phyloP scores from a whole-genome alignment of 2,888 invertebrate genomes.

The Idaea dimidiata region DNA sequence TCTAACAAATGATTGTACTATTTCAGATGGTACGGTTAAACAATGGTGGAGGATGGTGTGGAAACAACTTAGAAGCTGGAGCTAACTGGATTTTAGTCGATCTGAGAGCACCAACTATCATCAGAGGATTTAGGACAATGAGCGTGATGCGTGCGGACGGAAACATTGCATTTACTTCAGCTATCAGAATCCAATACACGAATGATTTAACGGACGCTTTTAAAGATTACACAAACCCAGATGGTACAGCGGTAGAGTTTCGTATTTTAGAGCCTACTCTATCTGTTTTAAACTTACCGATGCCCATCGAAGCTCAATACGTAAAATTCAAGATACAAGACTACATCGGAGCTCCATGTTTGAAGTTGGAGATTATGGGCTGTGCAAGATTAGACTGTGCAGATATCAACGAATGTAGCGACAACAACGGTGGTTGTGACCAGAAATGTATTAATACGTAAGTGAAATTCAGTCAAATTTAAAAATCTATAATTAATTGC shows the following conservation, averaged over 20 bases:
- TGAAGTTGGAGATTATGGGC: constrained; percentile 95
- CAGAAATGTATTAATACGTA: constrained; percentile 93
- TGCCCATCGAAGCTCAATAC: constrained; percentile 94
- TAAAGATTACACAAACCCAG: constrained; percentile 95
- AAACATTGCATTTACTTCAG: constrained; percentile 93
- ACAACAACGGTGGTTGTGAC: constrained; percentile 94
- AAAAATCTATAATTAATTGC: not conserved
- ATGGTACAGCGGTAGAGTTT: constrained; percentile 96
- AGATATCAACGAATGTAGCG: constrained; percentile 93
- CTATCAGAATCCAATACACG: constrained; percentile 92
- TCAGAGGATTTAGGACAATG: constrained; percentile 95
- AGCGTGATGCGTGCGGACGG: constrained; percentile 91
- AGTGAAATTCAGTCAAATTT: constrained; percentile 34
- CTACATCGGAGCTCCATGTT: constrained; percentile 92
- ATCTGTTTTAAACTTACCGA: constrained; percentile 93
- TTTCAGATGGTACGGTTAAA: constrained; percentile 90
- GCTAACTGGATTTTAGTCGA: constrained; percentile 94
- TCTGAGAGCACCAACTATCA: constrained; percentile 92
- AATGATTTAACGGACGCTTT: constrained; percentile 94
- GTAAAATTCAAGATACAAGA: constrained; percentile 93
- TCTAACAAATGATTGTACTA: constrained; percentile 14
- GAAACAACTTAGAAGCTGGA: constrained; percentile 91
- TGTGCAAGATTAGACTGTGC: constrained; percentile 93
- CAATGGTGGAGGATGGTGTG: constrained; percentile 94
- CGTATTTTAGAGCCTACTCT: constrained; percentile 93